Base-by-base conservation (phyloP, 2,888 invertebrate genomes). In the Sympetrum striolatum region DNA sequence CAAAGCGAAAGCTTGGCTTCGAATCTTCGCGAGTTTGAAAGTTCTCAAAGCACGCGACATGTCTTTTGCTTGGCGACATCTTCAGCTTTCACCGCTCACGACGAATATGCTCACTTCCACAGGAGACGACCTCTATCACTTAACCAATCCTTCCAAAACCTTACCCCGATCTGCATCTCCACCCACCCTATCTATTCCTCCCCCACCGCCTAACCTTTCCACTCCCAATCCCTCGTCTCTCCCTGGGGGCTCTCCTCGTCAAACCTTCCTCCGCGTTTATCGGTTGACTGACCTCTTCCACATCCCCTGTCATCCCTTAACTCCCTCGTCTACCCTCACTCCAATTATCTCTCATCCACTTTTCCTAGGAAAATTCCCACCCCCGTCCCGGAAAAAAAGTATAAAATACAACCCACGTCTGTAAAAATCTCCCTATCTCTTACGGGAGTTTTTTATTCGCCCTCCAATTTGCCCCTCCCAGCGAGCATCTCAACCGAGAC, bases 261-360 rank as follows among this genome's bases (percentile, higher is more conserved):
- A 82, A 82, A 31, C 82, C 82, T 15, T 53, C 35, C 58, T 86
- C 60, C 86, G 22, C 60, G 60, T 86, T 86, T 86, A 86, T 86
- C 86, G 86, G 86, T 60, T 86, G 86, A 86, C 86, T 86, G 86
- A 86, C 86, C 86, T 82, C 53, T 82, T 82, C 31, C 82, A 44
- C 81, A 15, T 48, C 82, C 82, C 86, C 25, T 35, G 86, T 37
- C 82, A n/a, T 48, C 39, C 81, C 18, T 22, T 6, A 18, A 3
- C 37, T 18, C 80, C 37, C 39, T 18, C 80, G 15, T 18, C 39
- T 39, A 44, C 48, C 82, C 82, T 31, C 31, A 35, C 53, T 82
- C 82, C 82, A 82, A 82, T 82, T 82, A 82, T 53, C 82, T 15
- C 82, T 82, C 53, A 81, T 81, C 81, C 81, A 81, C 82, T 82